A percentile compares a stretch with the other conserved stretches of the same genome.
Conservation (phyloP, 2,797 vertebrate genomes). For the Cryptoblepharus egeriae region DNA sequence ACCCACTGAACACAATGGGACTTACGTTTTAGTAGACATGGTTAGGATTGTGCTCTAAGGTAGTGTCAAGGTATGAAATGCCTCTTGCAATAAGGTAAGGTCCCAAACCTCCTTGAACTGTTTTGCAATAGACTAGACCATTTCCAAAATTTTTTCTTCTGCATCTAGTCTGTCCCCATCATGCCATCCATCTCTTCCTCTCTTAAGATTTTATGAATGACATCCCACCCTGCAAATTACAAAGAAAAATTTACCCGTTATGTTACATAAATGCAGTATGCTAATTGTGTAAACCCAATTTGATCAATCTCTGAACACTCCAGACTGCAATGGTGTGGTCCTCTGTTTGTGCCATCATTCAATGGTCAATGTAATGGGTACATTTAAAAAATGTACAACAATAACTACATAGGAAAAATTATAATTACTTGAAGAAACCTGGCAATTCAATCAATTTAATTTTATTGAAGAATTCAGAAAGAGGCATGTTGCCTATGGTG, state of each 20-base stretch:
- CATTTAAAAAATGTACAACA: neutral
- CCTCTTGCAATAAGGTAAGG: neutral
- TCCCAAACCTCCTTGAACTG: neutral
- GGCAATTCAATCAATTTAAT: neutral
- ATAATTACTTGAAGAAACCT: neutral
- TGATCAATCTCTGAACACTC: neutral
- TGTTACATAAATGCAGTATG: neutral
- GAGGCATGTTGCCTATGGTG: slow-evolving; percentile 48
- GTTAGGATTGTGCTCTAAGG: too few relatives aligned
- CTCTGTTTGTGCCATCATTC: neutral
- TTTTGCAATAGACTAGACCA: too few relatives aligned
- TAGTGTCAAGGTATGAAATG: neutral
- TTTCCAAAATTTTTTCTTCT: too few relatives aligned
- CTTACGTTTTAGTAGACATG: too few relatives aligned
- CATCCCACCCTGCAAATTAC: neutral
- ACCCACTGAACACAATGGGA: too few relatives aligned
- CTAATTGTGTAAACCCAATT: neutral
- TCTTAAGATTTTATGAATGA: too few relatives aligned
- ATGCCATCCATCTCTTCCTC: too few relatives aligned
- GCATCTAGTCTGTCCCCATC: too few relatives aligned
- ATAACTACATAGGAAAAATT: too few relatives aligned
- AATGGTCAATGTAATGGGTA: neutral
- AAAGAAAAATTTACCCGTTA: neutral
- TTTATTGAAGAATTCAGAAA: slow-evolving; percentile 55
- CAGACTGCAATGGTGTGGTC: neutral